Percentiles rank a stretch among this genome's conserved stretches.
Conservation (phyloP, 2,797 vertebrate genomes). For the Enteromius unitaeniatus region DNA sequence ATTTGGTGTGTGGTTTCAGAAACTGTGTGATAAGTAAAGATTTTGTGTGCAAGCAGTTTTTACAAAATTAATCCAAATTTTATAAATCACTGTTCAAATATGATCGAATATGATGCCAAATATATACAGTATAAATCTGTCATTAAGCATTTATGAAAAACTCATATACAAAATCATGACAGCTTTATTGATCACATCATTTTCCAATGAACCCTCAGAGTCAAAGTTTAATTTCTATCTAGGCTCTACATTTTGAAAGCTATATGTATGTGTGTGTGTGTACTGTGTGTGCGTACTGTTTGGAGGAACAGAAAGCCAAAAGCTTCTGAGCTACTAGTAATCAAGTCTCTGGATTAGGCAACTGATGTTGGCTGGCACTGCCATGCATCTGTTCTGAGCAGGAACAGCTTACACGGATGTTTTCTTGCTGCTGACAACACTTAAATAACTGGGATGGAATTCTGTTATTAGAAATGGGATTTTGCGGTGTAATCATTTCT, state of each 20-base stretch:
- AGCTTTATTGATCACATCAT: conserved; percentile 43
- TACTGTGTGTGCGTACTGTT: not conserved
- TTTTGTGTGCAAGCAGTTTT: too few relatives aligned
- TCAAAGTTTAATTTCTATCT: conserved; percentile 59
- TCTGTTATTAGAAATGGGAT: conserved; percentile 56
- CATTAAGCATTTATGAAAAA: conserved; percentile 72
- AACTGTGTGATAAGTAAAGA: too few relatives aligned
- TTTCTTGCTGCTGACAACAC: conserved; percentile 62
- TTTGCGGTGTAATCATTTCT: conserved; percentile 45
- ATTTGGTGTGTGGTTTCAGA: too few relatives aligned
- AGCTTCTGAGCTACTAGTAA: conserved; percentile 36
- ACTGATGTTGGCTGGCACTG: conserved; percentile 16
- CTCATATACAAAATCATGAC: conserved; percentile 67
- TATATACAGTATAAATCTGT: conserved; percentile 28
- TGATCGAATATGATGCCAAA: not conserved
- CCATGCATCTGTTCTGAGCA: conserved; percentile 28
- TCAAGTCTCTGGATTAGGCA: conserved; percentile 3
- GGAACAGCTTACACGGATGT: conserved; percentile 28
- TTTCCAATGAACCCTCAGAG: conserved; percentile 40
- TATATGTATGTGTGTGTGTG: conserved; percentile 6
- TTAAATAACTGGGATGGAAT: conserved; percentile 63
- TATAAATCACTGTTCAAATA: too few relatives aligned
- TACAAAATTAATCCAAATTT: not conserved
- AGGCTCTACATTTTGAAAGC: not conserved
- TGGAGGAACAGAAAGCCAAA: conserved; percentile 38